Evolutionary conservation across 2,113 vertebrate species (phyloP).

Genomic region (Notothenia rossii): DNA sequence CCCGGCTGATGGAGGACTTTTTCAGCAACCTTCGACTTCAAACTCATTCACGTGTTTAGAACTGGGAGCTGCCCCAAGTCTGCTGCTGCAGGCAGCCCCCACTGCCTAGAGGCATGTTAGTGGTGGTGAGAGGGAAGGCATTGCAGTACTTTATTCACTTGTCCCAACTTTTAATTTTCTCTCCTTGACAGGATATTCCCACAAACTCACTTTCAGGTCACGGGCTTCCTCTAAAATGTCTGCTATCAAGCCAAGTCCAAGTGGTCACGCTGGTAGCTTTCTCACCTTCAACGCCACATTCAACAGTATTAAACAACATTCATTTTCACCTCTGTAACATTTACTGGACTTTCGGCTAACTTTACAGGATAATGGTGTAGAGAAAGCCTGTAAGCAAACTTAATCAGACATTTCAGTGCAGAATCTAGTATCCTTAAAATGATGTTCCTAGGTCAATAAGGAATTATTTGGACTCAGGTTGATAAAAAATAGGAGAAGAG

Average conservation of each 20-base stretch:
- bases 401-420: background rate
- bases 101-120: conserved; percentile 42
- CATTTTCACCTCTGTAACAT: background rate
- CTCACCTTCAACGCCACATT: background rate
- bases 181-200: conserved; percentile 25
- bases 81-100: conserved; percentile 38
- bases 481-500: no score
- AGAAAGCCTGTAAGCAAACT: background rate
- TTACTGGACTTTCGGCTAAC: background rate
- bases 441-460: no score
- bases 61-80: conserved; percentile 29
- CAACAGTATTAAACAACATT: background rate
- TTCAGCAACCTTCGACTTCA: conserved; percentile 32
- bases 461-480: no score
- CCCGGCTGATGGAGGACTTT: conserved; percentile 15
- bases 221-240: background rate
- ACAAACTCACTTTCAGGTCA: conserved; percentile 17
- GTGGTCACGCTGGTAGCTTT: background rate
- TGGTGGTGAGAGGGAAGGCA: conserved; percentile 18
- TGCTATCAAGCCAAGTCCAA: background rate
- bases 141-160: conserved; percentile 32
- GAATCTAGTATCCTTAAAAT: no score
- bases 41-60: conserved; percentile 27
- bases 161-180: conserved; percentile 13
- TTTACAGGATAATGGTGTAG: background rate